Percentiles rank a stretch among this genome's conserved stretches.
Evolutionary conservation across 1,140 invertebrate genomes (phyloP).

Genomic region (Protaetia brevitarsis): DNA sequence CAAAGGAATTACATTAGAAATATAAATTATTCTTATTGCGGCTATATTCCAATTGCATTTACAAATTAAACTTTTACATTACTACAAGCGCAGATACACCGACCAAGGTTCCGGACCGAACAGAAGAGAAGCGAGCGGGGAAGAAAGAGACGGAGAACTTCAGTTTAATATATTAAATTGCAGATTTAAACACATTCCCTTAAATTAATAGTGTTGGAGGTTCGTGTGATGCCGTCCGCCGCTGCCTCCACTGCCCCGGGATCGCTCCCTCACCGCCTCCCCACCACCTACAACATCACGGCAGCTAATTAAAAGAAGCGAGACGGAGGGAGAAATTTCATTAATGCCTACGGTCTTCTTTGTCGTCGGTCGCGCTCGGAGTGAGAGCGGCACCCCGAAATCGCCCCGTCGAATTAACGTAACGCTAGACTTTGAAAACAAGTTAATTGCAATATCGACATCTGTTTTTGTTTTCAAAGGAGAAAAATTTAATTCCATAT

Average conservation of each 20-base stretch:
- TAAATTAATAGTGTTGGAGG: slow-evolving; percentile 17
- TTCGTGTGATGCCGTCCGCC: neutral
- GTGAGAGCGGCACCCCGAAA: neutral
- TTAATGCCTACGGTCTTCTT: slow-evolving; percentile 4
- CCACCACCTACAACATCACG: neutral
- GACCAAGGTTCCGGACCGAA: neutral
- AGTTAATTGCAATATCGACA: slow-evolving; percentile 18
- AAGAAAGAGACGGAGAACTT: neutral
- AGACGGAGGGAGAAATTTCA: slow-evolving; percentile 14
- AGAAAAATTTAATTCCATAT: slow-evolving; percentile 8
- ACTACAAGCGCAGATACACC: neutral
- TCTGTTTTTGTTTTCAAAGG: slow-evolving; percentile 10
- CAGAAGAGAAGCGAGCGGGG: neutral
- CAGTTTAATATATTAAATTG: slow-evolving; percentile 17
- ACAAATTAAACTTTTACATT: slow-evolving; percentile 8
- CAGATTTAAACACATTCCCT: slow-evolving; percentile 18
- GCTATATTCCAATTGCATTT: neutral
- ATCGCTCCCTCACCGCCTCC: neutral
- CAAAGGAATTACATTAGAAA: too few species aligned
- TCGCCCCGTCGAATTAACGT: neutral
- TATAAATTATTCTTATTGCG: neutral
- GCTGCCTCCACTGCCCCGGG: neutral
- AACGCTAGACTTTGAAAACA: slow-evolving; percentile 14
- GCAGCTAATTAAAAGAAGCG: slow-evolving; percentile 17
- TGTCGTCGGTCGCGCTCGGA: neutral